Conservation (phyloP, 2,888 invertebrate species). For the Sinohyriopsis cumingii region DNA sequence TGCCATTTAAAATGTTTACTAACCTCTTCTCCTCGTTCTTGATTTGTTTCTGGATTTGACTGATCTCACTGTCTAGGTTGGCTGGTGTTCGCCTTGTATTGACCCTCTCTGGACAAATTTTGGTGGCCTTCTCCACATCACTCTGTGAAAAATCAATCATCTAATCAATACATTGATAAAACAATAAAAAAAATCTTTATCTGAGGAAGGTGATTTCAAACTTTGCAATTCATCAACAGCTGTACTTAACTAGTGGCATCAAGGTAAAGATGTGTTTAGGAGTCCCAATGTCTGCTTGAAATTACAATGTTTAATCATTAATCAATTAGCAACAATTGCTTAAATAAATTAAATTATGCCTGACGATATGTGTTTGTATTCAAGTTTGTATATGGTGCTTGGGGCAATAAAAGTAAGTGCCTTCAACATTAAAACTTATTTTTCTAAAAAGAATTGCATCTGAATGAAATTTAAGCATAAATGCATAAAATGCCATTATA, state of each 20-base stretch:
- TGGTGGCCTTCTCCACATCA: conserved; percentile 54
- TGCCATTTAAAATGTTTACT: background rate
- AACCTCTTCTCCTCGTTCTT: conserved; percentile 65
- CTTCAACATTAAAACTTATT: no score
- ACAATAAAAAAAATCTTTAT: background rate
- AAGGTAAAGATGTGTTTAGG: background rate
- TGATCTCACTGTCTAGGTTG: conserved; percentile 66
- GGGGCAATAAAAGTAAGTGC: no score
- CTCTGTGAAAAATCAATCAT: conserved; percentile 37
- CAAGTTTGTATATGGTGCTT: no score
- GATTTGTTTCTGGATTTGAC: conserved; percentile 61
- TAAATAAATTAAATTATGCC: no score
- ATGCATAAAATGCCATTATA: background rate
- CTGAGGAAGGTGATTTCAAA: background rate
- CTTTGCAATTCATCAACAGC: background rate
- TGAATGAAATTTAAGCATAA: no score
- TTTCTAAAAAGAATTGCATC: no score
- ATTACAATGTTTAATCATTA: no score
- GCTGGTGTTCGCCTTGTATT: conserved; percentile 56
- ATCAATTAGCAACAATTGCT: no score
- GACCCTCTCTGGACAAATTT: conserved; percentile 58
- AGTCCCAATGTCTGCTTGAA: no score
- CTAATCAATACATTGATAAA: background rate
- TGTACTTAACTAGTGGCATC: background rate
- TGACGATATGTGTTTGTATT: no score